Evolutionary conservation across 2,797 vertebrate species (phyloP), one percentile per base, ranked within the genome.

Genomic region (Rhinichthys osculus): DNA sequence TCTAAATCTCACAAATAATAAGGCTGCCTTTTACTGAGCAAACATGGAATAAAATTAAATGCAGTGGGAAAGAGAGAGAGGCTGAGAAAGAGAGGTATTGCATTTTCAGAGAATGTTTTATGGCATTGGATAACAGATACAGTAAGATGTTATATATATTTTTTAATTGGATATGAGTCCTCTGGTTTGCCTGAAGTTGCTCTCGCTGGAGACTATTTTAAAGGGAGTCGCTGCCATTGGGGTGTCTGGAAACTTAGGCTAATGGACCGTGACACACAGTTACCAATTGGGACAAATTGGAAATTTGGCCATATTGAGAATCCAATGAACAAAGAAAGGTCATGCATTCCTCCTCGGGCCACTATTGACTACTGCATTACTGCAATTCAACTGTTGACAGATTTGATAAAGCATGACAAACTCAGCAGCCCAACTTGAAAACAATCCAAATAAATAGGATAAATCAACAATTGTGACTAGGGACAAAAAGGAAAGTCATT

Each of bases 1-100:
- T 81, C 81, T 44, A 70, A 86, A 64, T 84, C 81, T 87, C 84
- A 66, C 57, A 87, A 84, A 87, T 81, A 83, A 87, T 81, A 84
- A 69, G 64, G 57, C 78, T 66, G 69, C 33, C 38, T 74, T 84
- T 87, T 84, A 74, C 69, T 35, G 70, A 77, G 54, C 78, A 62
- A 87, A 87, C 71, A 82, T n/a, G 62, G n/a, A 81, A 42, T 78
- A 62, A 73, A 71, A 83, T 69, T 2, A 74, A 79, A 87, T 40
- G 73, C 71, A 84, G 38, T 16, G 50, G 27, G 42, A 57, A 62
- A 66, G 71, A 62, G 7, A 77, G 33, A 83, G 38, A 73, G 47
- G 74, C 23, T 42, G 67, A 54, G 71, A 78, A 72, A 79, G 66
- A 57, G 42, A 57, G 69, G 16, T 19, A 52, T 42, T 80, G 35